Evolutionary conservation across 2,888 invertebrate genomes (phyloP).

Genomic region (Noctua fimbriata): DNA sequence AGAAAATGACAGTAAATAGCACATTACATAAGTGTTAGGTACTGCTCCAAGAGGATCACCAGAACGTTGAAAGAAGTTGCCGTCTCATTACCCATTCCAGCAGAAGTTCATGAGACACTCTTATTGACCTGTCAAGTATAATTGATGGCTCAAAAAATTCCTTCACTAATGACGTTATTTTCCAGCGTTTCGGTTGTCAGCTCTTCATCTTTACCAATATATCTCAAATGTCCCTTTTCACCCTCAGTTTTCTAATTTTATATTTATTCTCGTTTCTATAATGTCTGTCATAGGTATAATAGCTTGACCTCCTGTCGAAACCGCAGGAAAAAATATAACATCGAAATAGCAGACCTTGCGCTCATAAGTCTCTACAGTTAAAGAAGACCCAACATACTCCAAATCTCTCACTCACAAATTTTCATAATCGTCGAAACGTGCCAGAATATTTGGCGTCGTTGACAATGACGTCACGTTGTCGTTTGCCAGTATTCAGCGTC

Average conservation of each 20-base stretch:
- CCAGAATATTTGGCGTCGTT: constrained; percentile 62
- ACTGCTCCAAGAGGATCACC: not conserved
- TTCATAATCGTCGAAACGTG: constrained; percentile 48
- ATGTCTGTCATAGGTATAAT: not conserved
- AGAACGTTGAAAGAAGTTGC: not conserved
- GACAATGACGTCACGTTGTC: constrained; percentile 67
- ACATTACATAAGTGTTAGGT: not conserved
- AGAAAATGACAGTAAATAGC: not conserved
- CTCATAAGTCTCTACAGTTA: constrained; percentile 14
- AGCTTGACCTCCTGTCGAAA: not conserved
- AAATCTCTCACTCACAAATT: constrained; percentile 31
- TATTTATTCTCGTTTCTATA: not conserved
- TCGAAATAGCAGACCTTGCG: constrained; percentile 33
- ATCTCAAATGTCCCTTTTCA: not conserved
- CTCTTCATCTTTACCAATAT: not conserved
- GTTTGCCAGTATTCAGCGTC: constrained; percentile 71
- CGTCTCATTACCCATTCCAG: too few species aligned
- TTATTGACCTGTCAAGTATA: not conserved
- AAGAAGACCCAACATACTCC: constrained; percentile 19
- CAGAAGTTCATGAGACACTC: too few species aligned
- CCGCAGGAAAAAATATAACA: not conserved
- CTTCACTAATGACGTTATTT: not conserved
- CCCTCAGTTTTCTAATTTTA: not conserved
- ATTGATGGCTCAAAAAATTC: too few species aligned
- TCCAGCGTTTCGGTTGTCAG: not conserved